These are phyloP conservation scores for Formica exsecta DNA, from an alignment of 1,140 invertebrate species.

Conservation along the genomic window DNA sequence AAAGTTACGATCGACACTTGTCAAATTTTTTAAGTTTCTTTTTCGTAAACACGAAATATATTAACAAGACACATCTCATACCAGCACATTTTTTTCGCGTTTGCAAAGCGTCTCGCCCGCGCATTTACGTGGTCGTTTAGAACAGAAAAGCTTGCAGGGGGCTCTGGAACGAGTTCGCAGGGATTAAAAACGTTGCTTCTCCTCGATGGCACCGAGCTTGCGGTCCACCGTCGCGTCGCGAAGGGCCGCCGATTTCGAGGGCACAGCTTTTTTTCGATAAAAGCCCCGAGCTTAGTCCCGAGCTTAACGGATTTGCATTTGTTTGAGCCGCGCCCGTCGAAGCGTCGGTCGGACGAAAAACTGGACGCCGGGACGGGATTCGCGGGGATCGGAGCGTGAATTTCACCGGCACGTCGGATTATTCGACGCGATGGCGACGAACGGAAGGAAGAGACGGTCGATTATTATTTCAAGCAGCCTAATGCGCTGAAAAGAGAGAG, in stretches of 20 bases:
- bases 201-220: constrained; percentile 54
- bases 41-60: neutral
- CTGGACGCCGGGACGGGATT: constrained; percentile 63
- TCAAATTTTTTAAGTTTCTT: neutral
- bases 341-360: constrained; percentile 69
- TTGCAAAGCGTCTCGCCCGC: constrained; percentile 21
- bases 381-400: constrained; percentile 66
- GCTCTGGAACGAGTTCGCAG: constrained; percentile 50
- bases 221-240: constrained; percentile 56
- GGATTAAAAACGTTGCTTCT: constrained; percentile 75
- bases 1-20: neutral
- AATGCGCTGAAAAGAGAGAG: constrained; percentile 46
- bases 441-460: constrained; percentile 52
- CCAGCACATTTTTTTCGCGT: constrained; percentile 31
- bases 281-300: constrained; percentile 73
- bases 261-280: constrained; percentile 72
- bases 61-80: neutral
- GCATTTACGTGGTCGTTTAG: constrained; percentile 57
- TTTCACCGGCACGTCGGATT: constrained; percentile 56
- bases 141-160: constrained; percentile 39
- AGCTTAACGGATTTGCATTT: constrained; percentile 77
- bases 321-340: constrained; percentile 67
- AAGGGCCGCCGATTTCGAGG: constrained; percentile 66
- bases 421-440: constrained; percentile 61
- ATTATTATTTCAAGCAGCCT: constrained; percentile 68